A percentile compares a stretch with the other conserved stretches of the same genome.
Evolutionary conservation across 2,113 vertebrate genomes (phyloP).

Genomic region (Oxygymnocypris stewartii): DNA sequence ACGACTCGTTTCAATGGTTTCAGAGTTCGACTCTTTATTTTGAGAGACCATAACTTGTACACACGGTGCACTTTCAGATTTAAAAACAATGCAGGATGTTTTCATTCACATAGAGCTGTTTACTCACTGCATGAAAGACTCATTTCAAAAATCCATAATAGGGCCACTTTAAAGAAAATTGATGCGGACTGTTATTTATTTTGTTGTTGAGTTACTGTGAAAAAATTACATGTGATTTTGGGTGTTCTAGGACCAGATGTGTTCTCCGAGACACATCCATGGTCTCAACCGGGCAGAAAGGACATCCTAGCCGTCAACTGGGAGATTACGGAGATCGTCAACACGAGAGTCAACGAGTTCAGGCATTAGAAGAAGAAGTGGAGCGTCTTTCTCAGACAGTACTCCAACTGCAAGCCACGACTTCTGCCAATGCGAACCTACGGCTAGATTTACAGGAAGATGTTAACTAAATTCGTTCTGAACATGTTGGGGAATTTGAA

Average conservation of each 20-base stretch:
- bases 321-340: constrained; percentile 43
- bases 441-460: constrained; percentile 86
- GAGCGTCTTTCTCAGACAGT: constrained; percentile 90
- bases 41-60: too few species aligned
- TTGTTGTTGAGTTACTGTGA: background rate
- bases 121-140: too few species aligned
- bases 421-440: constrained; percentile 82
- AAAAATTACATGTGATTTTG: background rate
- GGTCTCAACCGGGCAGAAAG: constrained; percentile 35
- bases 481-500: constrained; percentile 76
- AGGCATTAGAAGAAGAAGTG: constrained; percentile 87
- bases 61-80: too few species aligned
- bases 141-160: too few species aligned
- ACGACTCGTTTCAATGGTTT: too few species aligned
- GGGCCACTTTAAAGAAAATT: too few species aligned
- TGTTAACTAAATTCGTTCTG: constrained; percentile 81
- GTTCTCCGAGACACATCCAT: constrained; percentile 25
- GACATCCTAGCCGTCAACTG: constrained; percentile 37
- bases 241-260: constrained; percentile 40
- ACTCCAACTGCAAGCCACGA: constrained; percentile 88
- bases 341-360: constrained; percentile 73
- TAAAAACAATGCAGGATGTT: too few species aligned
- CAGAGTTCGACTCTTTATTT: too few species aligned
- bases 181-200: too few species aligned
- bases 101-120: too few species aligned